Base-by-base conservation (phyloP, 2,888 invertebrate species). In the Euproctis similis region DNA sequence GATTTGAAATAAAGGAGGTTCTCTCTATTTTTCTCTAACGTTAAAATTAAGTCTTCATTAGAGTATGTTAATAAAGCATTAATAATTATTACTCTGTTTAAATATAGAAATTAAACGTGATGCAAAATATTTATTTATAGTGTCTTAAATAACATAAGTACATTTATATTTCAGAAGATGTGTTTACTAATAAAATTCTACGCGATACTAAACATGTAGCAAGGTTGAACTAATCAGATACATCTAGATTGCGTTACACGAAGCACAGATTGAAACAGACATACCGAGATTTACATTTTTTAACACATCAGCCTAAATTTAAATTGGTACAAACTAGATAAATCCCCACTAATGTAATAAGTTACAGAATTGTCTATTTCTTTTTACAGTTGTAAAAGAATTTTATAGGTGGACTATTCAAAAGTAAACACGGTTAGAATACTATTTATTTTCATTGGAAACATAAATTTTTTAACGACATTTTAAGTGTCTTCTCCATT, bases 401-500 rank as follows among this genome's bases (percentile, higher is more conserved):
- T 73, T 78, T 78, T 75, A 80, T 73, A 62, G n/a, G 69, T 66
- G 51, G 51, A 61, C 61, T 62, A 59, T 60, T 57, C 56, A 70
- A 72, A 72, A 68, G 66, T n/a, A 65, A 69, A 68, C 63, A 55
- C 52, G 52, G 61, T 57, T 14, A 69, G 62, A 77, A 72, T 70
- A 62, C 70, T 77, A 80, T 81, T 80, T 80, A 77, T 80, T 80
- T 75, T 68, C 67, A 64, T 74, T 66, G 49, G 47, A 60, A 61
- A 68, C 58, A 63, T 81, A 71, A 78, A 76, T 61, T 22, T 51
- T 81, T 21, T 81, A 70, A 82, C 71, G 75, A 60, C 65, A 57
- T 55, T 74, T 80, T 77, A 78, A 82, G 80, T 66, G 72, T 65
- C 67, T 62, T 59, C 59, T 57, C 57, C 65, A 69, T 66, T 71